Evolutionary conservation across 2,888 invertebrate species (phyloP).

Genomic region (Tupiocoris notatus): DNA sequence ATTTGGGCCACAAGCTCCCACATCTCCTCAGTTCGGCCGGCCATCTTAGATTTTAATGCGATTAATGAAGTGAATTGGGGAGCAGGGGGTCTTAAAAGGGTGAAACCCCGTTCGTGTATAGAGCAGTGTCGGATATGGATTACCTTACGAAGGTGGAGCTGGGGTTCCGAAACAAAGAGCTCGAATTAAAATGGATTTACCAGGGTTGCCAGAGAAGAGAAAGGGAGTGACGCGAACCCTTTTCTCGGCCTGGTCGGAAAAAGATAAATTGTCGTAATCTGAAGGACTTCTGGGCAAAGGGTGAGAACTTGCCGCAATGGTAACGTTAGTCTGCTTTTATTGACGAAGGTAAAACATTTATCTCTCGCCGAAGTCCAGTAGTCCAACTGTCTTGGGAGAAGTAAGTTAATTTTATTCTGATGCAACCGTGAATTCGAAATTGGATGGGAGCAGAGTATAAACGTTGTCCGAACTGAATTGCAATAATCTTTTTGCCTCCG

Average conservation of each 20-base stretch:
- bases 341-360: not conserved
- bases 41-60: conserved; percentile 34
- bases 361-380: not conserved
- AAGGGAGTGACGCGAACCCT: conserved; percentile 11
- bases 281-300: not conserved
- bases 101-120: not conserved
- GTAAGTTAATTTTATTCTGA: no score
- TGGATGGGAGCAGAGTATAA: no score
- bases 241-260: conserved; percentile 34
- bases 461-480: no score
- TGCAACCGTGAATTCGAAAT: no score
- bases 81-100: conserved; percentile 27
- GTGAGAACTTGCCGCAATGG: not conserved
- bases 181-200: conserved; percentile 32
- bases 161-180: conserved; percentile 27
- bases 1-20: not conserved
- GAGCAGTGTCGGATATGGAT: conserved; percentile 30
- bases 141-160: not conserved
- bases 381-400: no score
- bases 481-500: no score
- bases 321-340: not conserved
- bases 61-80: conserved; percentile 16
- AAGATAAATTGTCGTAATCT: conserved; percentile 45
- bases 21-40: not conserved
- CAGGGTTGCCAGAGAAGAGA: conserved; percentile 22